Evolutionary conservation across 2,888 invertebrate genomes (phyloP), one percentile per base, ranked within the genome.

Genomic region (Mayetiola destructor): DNA sequence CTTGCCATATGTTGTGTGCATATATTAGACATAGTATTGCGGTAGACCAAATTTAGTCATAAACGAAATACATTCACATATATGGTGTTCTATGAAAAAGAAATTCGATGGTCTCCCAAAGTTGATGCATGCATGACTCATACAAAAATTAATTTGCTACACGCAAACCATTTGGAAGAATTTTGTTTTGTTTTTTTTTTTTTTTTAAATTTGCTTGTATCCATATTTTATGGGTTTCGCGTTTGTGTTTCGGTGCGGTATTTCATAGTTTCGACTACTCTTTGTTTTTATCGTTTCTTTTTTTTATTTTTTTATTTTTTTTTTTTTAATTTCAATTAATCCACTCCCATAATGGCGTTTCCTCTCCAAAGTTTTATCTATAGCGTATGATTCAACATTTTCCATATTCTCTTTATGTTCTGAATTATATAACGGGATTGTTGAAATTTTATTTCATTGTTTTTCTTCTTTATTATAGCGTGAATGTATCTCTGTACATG

Each of bases 401-500:
- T 18, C 21, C 14, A 14, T 23, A 23, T 14, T 42, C 14, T 12
- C 5, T 23, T 42, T 23, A 2, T 42, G 14, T 8, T 23, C 23
- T 42, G 3, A 10, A 23, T 42, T 40, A 6, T 18, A 40, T 16
- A 40, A 18, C 16, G 37, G 10, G 3, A 9, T 3, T 20, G 18
- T 20, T 8, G 18, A 16, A 16, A 2, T 23, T 42, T 42, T 42
- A 8, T 21, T 42, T 42, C 12, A 23, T 23, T 42, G 8, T 23
- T 10, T 2, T 21, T 4, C 1, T 18, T 59, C 66, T 66, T 66
- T 59, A 61, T 61, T 58, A 67, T 69, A 78, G 80, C 78, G 80
- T 75, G 80, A 80, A 73, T 78, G 78, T 73, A 79, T 80, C 72
- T 79, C 80, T 59, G 76, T 80, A 68, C 80, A 80, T 65, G 76